Evolutionary conservation across 2,888 invertebrate species (phyloP), one percentile per base, ranked within the genome.

Genomic region (Drosophila recens): DNA sequence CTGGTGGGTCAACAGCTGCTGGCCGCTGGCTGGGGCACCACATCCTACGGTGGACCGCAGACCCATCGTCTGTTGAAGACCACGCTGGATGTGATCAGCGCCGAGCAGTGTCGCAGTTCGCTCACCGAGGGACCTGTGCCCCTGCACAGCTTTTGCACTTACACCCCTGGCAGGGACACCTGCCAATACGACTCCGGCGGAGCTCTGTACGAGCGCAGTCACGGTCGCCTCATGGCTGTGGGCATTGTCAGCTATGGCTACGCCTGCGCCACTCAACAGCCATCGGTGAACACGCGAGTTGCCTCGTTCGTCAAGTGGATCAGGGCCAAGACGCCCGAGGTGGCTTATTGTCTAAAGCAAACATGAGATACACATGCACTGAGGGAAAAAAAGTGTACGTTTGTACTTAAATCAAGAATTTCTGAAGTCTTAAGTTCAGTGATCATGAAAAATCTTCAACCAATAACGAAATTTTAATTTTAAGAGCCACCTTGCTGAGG

Each of bases 291-390:
- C 86, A 94, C 94, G 0, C 92, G 94, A 61, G 93, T 95, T 3
- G 93, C 94, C n/a, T 91, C 93, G 1, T 94, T 93, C 88, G 72
- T 95, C 3, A 90, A 93, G 13, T 95, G 95, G 95, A 94, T 95
- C 48, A 78, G 91, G 10, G 70, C 76, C 27, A 90, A 90, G 52
- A 92, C 93, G 4, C 85, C 90, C 30, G 91, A 92, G 61, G 87
- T 75, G 30, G 80, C 86, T n/a, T 92, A 91, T 80, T 92, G 92
- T 62, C 58, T 77, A 3, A 77, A 79, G 51, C 62, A 70, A 40
- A 38, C 15, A 1, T 69, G 30, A 69, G 34, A 33, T 17, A 15
- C 15, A 1, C 30, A 8, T 1, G 4, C 30, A 30, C 30, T 30
- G 8, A 6, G 6, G 4, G 8, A 8, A 8, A 8, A 30, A 30